Evolutionary conservation across 2,113 vertebrate genomes (phyloP).

Genomic region (Psilopogon haemacephalus): DNA sequence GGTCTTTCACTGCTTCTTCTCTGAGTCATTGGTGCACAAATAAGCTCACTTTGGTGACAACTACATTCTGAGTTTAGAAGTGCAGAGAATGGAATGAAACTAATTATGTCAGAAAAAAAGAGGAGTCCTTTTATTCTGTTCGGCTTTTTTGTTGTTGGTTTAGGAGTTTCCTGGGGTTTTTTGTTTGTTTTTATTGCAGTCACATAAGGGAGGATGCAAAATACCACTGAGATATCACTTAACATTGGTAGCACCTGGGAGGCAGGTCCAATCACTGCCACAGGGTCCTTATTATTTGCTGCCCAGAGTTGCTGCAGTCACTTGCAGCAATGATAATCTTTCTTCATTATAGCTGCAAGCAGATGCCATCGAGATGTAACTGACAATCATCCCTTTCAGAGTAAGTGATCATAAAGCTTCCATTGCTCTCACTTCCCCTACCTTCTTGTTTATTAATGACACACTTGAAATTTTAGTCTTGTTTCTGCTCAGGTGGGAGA

Average conservation of each 20-base stretch:
- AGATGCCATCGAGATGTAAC: constrained; percentile 76
- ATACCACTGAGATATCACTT: constrained; percentile 21
- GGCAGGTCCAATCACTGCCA: background rate
- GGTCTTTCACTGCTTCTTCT: background rate
- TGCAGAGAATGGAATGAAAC: constrained; percentile 1
- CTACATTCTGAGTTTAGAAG: background rate
- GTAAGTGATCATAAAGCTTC: constrained; percentile 68
- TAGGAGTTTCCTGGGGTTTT: too few species aligned
- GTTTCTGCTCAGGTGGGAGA: background rate
- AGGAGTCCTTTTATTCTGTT: background rate
- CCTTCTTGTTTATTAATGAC: constrained; percentile 51
- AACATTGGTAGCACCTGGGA: constrained; percentile 5
- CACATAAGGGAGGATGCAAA: constrained; percentile 1
- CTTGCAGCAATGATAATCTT: constrained; percentile 76
- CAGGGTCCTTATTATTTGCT: constrained; percentile 72
- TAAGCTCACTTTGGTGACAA: background rate
- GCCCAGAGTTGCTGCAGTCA: constrained; percentile 72
- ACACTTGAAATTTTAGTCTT: background rate
- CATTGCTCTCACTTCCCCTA: constrained; percentile 14
- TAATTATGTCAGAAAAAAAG: background rate
- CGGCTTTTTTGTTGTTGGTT: background rate
- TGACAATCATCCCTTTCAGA: constrained; percentile 76
- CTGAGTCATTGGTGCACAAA: background rate
- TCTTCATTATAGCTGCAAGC: constrained; percentile 82
- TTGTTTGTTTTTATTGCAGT: background rate